These are phyloP conservation scores for Synanthedon formicaeformis DNA, from an alignment of 2,888 invertebrate species.

Conservation along the genomic window DNA sequence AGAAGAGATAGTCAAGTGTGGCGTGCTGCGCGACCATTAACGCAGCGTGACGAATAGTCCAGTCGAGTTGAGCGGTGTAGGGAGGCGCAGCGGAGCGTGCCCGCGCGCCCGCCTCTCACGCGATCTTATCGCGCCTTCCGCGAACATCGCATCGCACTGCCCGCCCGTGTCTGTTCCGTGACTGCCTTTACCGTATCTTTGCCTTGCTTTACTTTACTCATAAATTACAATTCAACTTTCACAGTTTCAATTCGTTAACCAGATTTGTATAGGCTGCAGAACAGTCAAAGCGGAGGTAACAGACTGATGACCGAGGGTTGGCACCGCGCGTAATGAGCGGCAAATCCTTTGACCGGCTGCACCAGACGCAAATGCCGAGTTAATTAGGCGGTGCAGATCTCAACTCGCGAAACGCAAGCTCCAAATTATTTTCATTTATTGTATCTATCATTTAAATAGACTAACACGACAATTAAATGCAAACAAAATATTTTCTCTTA, in stretches of 20 bases:
- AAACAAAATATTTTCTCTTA: background rate
- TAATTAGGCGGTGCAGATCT: conserved; percentile 63
- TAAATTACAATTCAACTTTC: conserved; percentile 4
- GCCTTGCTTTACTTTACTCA: background rate
- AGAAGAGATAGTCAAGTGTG: conserved; percentile 55
- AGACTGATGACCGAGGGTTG: conserved; percentile 36
- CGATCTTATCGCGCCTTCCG: conserved; percentile 67
- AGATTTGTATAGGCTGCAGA: conserved; percentile 22
- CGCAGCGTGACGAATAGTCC: conserved; percentile 68
- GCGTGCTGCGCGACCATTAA: conserved; percentile 63
- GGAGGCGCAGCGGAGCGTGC: conserved; percentile 22
- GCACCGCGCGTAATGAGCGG: conserved; percentile 57
- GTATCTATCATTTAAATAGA: conserved; percentile 36
- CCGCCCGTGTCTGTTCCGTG: conserved; percentile 56
- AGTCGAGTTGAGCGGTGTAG: conserved; percentile 31
- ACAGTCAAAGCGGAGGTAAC: conserved; percentile 32
- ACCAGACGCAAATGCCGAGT: conserved; percentile 47
- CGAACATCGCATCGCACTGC: conserved; percentile 61
- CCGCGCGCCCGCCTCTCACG: conserved; percentile 58
- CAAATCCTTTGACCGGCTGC: conserved; percentile 63
- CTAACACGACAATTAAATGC: conserved; percentile 6
- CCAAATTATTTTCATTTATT: conserved; percentile 50
- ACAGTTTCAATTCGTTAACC: conserved; percentile 22
- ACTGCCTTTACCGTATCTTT: conserved; percentile 32
- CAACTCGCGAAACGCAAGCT: conserved; percentile 53